Base-by-base conservation (phyloP, 1,140 invertebrate genomes). In the Brachionus rotundiformis region DNA sequence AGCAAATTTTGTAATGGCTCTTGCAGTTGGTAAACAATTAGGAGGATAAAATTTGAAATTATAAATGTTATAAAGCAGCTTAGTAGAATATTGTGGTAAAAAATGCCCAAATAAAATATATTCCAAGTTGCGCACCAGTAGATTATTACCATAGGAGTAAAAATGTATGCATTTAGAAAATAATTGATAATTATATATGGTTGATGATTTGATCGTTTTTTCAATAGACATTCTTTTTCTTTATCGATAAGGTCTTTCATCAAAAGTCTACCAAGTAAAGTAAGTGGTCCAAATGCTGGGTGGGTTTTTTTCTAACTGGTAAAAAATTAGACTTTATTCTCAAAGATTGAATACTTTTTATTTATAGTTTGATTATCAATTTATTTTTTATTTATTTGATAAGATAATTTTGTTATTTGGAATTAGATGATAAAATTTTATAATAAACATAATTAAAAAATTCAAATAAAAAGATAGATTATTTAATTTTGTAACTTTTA, bases 91-190 rank as follows among this genome's bases (percentile, higher is more conserved):
- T 71, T 71, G 13, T 36, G 29, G 16, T 39, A 39, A 16, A 71
- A 36, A 39, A 71, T 71, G 5, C 16, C 13, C 33, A 71, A 41
- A 36, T 31, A 36, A 71, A 71, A 71, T 5, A 71, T 33, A 10
- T 71, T 71, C 65, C 65, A 71, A 16, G 65, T 71, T 8, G 65
- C 29, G 13, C 29, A 23, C 65, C 65, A 71, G 19, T 71, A 71
- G 19, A 71, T 39, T 23, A 71, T 39, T 16, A 71, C 33, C 16
- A 71, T 39, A 71, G 65, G 65, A 7, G 65, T 71, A 10, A 71
- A 71, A 23, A 71, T 8, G 10, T 16, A 71, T 16, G n/a, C 29
- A 36, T 71, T 71, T 36, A 71, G n/a, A 39, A 71, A 7, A 39
- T 36, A 36, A 39, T 71, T 71, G 10, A 71, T 10, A 19, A 71